These are phyloP conservation scores for Thunnus maccoyii DNA, from an alignment of 2,113 vertebrate species.

Conservation along the genomic window DNA sequence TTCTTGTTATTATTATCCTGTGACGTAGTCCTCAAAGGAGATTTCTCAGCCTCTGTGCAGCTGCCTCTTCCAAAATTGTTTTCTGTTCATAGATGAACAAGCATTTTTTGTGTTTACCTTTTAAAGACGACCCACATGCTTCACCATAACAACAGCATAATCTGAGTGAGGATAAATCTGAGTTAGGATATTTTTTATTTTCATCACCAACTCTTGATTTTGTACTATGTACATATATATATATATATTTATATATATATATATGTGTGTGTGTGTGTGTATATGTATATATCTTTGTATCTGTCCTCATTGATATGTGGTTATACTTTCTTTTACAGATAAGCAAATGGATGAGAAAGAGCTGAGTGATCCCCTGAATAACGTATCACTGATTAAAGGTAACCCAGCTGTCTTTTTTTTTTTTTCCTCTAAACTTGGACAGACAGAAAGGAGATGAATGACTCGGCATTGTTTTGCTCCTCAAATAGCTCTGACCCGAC, in stretches of 20 bases:
- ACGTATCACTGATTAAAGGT: conserved; percentile 95
- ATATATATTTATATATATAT: not conserved
- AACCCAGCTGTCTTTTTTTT: conserved; percentile 54
- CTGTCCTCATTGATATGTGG: conserved; percentile 1
- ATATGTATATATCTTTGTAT: not conserved
- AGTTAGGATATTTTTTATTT: not conserved
- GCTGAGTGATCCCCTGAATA: conserved; percentile 92
- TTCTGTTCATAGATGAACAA: conserved; percentile 41
- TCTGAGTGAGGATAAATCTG: not conserved
- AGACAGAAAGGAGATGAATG: conserved; percentile 41
- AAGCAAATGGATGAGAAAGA: conserved; percentile 95
- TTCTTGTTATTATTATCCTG: not conserved
- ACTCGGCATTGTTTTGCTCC: conserved; percentile 42
- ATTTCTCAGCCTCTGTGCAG: conserved; percentile 2
- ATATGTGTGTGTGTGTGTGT: too few relatives aligned
- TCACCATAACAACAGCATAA: not conserved
- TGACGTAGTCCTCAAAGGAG: not conserved
- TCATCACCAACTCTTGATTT: not conserved
- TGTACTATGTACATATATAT: not conserved
- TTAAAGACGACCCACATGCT: not conserved
- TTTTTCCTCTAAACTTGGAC: not conserved
- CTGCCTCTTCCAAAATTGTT: conserved; percentile 24
- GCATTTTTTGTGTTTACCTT: conserved; percentile 57
- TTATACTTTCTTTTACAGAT: conserved; percentile 76
- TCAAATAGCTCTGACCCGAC: conserved; percentile 23